A percentile compares a stretch with the other conserved stretches of the same genome.
These are phyloP conservation scores for Peromyscus attwateri DNA, from an alignment of 2,797 vertebrate genomes.

Conservation along the genomic window DNA sequence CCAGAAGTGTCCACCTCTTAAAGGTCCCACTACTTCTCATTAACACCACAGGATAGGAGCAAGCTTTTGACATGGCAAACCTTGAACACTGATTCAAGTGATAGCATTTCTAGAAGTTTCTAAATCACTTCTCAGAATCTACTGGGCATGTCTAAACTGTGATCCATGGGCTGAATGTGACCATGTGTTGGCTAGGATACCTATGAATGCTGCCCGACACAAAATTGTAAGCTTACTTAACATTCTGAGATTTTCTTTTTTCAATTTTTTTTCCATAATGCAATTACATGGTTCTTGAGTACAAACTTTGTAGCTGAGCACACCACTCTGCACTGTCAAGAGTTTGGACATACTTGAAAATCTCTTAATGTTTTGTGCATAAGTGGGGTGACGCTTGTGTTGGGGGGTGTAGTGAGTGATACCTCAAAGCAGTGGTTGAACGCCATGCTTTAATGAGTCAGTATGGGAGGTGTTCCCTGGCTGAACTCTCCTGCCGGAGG, in stretches of 20 bases:
- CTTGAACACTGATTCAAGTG: background rate
- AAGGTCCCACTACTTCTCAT: background rate
- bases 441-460: too few species aligned
- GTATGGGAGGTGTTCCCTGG: background rate
- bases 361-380: background rate
- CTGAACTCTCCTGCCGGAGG: rapidly evolving
- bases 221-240: background rate
- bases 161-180: too few species aligned
- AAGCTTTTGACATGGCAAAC: background rate
- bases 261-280: background rate
- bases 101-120: background rate
- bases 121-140: background rate
- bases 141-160: background rate
- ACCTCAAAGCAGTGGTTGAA: background rate
- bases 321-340: background rate
- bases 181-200: background rate
- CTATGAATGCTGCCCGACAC: background rate
- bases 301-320: background rate
- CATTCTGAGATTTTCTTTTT: background rate
- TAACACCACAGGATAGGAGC: background rate
- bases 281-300: background rate
- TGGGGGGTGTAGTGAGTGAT: rapidly evolving
- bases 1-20: background rate
- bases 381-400: background rate
- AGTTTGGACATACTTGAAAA: background rate